Conservation (phyloP, 1,140 invertebrate genomes). For the Tachypleus tridentatus region DNA sequence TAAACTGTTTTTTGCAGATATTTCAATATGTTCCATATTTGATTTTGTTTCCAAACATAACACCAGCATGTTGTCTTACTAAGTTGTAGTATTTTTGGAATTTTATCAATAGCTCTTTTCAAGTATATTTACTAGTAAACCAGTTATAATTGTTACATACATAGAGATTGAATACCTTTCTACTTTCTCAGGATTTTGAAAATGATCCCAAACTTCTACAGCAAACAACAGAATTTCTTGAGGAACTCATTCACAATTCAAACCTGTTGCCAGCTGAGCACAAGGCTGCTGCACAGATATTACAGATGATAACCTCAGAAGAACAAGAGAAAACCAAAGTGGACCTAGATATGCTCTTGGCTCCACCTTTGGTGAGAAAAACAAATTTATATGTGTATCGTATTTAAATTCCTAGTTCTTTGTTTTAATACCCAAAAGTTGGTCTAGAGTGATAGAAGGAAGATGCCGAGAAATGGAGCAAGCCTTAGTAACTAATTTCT, state of each 20-base stretch:
- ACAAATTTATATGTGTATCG: no score
- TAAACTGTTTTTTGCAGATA: no score
- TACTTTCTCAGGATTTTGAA: conserved; percentile 61
- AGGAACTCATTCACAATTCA: conserved; percentile 72
- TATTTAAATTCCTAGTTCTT: no score
- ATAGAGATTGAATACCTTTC: background rate
- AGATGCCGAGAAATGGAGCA: no score
- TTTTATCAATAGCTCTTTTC: no score
- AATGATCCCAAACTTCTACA: conserved; percentile 57
- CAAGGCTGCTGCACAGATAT: conserved; percentile 67
- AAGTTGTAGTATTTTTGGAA: no score
- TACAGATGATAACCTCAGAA: conserved; percentile 64
- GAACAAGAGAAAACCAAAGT: conserved; percentile 43
- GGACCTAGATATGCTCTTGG: conserved; percentile 57
- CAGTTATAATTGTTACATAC: no score
- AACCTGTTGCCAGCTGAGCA: conserved; percentile 80
- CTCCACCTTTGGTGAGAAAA: conserved; percentile 50
- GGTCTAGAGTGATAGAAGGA: no score
- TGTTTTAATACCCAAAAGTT: no score
- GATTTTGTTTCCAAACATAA: background rate
- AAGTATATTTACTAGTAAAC: no score
- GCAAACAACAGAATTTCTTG: conserved; percentile 71
- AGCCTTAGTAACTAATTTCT: no score
- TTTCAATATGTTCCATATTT: no score
- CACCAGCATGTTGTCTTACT: background rate